Percentiles rank a stretch among this genome's conserved stretches.
Conservation (phyloP, 2,797 vertebrate species). For the Hipposideros larvatus region DNA sequence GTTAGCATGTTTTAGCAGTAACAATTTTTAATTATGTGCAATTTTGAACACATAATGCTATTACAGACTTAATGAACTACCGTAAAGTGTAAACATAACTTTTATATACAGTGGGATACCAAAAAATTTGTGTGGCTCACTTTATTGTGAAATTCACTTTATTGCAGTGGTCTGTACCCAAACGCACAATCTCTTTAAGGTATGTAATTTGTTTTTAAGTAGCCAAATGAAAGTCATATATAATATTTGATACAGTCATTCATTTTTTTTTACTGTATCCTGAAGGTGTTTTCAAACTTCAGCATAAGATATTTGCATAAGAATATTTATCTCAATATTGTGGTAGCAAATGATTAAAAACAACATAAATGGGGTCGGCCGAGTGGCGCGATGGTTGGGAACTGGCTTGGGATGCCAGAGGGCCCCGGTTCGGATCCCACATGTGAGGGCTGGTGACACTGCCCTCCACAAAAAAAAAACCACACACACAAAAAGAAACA, state of each 20-base stretch:
- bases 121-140: neutral
- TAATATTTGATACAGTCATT: slow-evolving; percentile 2
- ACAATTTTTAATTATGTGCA: neutral
- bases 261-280: neutral
- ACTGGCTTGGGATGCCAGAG: no score
- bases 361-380: neutral
- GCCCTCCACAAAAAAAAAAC: no score
- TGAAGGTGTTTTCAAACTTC: neutral
- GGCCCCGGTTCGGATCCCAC: no score
- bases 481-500: no score
- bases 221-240: neutral
- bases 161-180: neutral
- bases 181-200: neutral
- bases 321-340: neutral
- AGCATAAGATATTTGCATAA: neutral
- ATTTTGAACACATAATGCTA: neutral
- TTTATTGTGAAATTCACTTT: neutral
- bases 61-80: neutral
- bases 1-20: neutral
- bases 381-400: no score
- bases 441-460: no score
- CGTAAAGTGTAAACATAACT: neutral
- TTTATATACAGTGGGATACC: neutral
- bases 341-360: neutral
- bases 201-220: slow-evolving; percentile 1